Conservation (phyloP, 2,888 invertebrate species). For the Latrodectus elegans region DNA sequence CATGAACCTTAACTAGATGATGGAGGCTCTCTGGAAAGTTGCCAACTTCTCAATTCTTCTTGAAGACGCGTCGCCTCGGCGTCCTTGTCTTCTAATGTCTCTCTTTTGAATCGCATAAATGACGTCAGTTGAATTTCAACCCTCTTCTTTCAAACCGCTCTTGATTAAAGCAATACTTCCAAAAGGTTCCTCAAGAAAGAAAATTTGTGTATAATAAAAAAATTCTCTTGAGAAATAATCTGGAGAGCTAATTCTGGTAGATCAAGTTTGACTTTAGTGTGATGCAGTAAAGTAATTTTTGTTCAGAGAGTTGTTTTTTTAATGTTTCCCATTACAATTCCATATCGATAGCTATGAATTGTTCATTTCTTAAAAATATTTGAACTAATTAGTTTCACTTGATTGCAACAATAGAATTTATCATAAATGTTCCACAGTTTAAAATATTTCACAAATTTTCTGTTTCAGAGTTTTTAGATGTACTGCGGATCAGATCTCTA, state of each 20-base stretch:
- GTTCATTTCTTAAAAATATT: too few relatives aligned
- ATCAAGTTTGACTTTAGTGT: background rate
- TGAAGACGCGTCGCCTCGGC: slow-evolving; percentile 58
- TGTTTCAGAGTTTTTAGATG: too few relatives aligned
- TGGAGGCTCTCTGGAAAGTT: slow-evolving; percentile 65
- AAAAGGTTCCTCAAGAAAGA: background rate
- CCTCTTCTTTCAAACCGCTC: background rate
- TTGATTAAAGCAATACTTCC: slow-evolving; percentile 55
- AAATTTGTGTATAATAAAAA: too few relatives aligned
- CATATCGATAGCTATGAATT: too few relatives aligned
- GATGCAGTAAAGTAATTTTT: too few relatives aligned
- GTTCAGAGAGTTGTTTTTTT: too few relatives aligned
- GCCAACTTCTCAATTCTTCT: slow-evolving; percentile 63
- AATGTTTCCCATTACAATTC: too few relatives aligned
- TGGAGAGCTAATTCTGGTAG: background rate
- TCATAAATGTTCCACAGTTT: too few relatives aligned
- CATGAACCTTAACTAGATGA: slow-evolving; percentile 69
- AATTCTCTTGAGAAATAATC: background rate
- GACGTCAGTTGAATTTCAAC: slow-evolving; percentile 63
- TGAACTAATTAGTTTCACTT: too few relatives aligned
- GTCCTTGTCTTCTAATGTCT: slow-evolving; percentile 68
- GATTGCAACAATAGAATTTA: too few relatives aligned
- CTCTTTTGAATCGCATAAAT: slow-evolving; percentile 56
- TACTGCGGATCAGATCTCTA: too few relatives aligned
- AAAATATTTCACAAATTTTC: too few relatives aligned